Percentiles rank a stretch among this genome's conserved stretches.
Evolutionary conservation across 2,113 vertebrate species (phyloP).

Genomic region (Paratilapia polleni): DNA sequence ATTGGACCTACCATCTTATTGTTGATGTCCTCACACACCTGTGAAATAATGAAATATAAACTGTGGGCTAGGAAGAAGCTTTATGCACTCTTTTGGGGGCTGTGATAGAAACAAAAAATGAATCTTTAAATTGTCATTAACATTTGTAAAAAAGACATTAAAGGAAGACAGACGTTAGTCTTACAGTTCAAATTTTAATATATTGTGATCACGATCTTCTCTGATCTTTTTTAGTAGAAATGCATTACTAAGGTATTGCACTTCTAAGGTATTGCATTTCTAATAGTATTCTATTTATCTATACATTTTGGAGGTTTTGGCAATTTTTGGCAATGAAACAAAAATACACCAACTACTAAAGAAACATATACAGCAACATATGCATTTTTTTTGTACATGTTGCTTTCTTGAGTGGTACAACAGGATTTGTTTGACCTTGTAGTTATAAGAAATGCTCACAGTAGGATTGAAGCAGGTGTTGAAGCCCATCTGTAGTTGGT

Average conservation of each 20-base stretch:
- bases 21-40: not conserved
- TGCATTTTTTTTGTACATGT: not conserved
- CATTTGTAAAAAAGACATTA: not conserved
- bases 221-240: not conserved
- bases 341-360: not conserved
- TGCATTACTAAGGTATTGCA: too few species aligned
- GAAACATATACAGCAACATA: not conserved
- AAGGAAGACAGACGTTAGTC: not conserved
- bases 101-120: not conserved
- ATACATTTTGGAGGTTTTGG: not conserved
- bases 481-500: not conserved
- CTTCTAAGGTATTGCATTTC: not conserved
- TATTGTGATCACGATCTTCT: not conserved
- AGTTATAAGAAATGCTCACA: not conserved
- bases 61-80: not conserved
- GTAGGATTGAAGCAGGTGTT: not conserved
- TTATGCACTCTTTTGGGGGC: not conserved
- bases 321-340: not conserved
- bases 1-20: too few species aligned
- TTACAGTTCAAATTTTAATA: not conserved
- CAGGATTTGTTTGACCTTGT: not conserved
- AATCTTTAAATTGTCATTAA: too few species aligned
- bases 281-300: not conserved
- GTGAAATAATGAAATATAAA: not conserved
- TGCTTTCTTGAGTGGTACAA: not conserved